Conservation (phyloP, 2,888 invertebrate species). For the Lasius fuliginosus region DNA sequence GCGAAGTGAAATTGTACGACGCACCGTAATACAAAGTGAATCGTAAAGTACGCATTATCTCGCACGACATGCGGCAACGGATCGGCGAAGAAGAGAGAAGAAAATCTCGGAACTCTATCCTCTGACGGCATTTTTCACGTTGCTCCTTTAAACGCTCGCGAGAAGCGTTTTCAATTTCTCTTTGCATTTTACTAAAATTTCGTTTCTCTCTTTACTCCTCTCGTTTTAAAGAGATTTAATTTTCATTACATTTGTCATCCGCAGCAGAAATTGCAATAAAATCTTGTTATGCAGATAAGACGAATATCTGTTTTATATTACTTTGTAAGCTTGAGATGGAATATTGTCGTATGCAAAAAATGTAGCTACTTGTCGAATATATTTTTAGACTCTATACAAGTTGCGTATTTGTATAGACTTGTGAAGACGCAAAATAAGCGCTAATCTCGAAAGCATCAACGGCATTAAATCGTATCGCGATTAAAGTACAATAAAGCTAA, state of each 20-base stretch:
- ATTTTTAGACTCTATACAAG: neutral
- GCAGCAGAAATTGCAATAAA: neutral
- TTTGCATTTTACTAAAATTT: neutral
- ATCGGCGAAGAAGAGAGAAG: neutral
- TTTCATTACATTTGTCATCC: neutral
- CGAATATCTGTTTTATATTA: neutral
- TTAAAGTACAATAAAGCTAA: constrained; percentile 59
- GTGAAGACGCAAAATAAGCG: constrained; percentile 15
- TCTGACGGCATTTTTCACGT: neutral
- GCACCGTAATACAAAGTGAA: constrained; percentile 23
- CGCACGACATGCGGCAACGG: constrained; percentile 24
- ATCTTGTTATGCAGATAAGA: neutral
- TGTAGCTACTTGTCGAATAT: neutral
- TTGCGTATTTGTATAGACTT: neutral
- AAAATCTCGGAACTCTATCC: neutral
- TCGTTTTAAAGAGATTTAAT: neutral
- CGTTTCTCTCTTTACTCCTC: neutral
- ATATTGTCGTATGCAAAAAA: neutral
- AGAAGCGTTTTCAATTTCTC: neutral
- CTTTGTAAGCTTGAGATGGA: neutral
- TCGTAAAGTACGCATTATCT: constrained; percentile 63
- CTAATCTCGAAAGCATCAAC: constrained; percentile 32
- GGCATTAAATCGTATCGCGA: constrained; percentile 24
- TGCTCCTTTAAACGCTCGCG: neutral
- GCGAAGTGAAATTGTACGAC: constrained; percentile 63